phyloP scores from a whole-genome alignment of 2,797 vertebrate genomes.

The Cirrhinus molitorella region DNA sequence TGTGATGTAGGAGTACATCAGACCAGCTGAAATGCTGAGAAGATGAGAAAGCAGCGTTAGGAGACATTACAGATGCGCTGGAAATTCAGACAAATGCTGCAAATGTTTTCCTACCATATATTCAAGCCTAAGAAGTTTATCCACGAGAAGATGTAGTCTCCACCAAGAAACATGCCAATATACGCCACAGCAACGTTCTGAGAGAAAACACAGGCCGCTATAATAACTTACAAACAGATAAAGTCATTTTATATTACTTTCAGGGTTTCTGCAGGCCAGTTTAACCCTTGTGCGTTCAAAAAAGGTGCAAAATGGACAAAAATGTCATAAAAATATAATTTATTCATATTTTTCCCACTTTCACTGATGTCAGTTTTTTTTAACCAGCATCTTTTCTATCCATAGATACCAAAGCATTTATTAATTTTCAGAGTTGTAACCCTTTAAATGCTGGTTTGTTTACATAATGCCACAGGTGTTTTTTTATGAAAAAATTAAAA shows the following conservation, averaged over 20 bases:
- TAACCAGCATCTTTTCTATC: too few relatives aligned
- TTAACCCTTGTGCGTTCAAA: too few relatives aligned
- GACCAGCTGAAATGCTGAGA: slow-evolving; percentile 77
- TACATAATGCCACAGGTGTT: too few relatives aligned
- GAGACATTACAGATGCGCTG: not conserved
- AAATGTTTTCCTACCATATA: slow-evolving; percentile 84
- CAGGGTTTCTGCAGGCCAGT: not conserved
- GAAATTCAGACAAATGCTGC: not conserved
- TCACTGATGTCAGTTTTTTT: too few relatives aligned
- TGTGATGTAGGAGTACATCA: slow-evolving; percentile 76
- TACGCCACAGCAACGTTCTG: slow-evolving; percentile 92
- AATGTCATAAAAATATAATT: too few relatives aligned
- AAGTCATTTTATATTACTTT: not conserved
- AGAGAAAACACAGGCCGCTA: not conserved
- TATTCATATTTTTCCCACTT: too few relatives aligned
- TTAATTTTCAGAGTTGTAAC: too few relatives aligned
- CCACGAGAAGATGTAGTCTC: slow-evolving; percentile 91
- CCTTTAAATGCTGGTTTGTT: too few relatives aligned
- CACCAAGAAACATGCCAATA: slow-evolving; percentile 89
- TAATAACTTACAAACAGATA: not conserved
- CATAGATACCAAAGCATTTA: too few relatives aligned
- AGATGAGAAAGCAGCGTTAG: slow-evolving; percentile 5
- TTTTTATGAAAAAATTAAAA: too few relatives aligned
- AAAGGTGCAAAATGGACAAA: too few relatives aligned
- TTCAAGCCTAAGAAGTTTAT: slow-evolving; percentile 92